Percentiles rank a stretch among this genome's conserved stretches.
These are phyloP conservation scores for Macrotis lagotis DNA, from an alignment of 2,113 vertebrate genomes.

Conservation along the genomic window DNA sequence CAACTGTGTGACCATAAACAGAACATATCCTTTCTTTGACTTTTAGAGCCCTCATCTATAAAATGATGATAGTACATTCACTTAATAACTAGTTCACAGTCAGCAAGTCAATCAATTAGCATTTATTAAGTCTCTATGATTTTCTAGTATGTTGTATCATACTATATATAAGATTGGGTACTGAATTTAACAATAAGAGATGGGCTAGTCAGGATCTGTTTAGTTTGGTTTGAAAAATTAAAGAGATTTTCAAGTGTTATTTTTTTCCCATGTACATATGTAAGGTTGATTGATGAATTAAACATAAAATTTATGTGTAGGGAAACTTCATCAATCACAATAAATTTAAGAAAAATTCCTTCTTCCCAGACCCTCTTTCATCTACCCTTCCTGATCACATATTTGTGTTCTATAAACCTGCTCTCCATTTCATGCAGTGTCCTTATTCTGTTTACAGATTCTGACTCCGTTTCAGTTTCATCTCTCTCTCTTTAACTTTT, in stretches of 20 bases:
- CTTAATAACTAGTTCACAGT: background rate
- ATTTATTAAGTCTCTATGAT: background rate
- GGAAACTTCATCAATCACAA: background rate
- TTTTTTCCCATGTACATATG: background rate
- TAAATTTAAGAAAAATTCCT: background rate
- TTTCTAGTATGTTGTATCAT: background rate
- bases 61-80: background rate
- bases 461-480: background rate
- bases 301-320: background rate
- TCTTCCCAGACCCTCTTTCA: conserved; percentile 9
- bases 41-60: background rate
- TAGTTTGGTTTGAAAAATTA: background rate
- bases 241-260: background rate
- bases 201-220: background rate
- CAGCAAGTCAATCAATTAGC: background rate
- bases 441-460: background rate
- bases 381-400: conserved; percentile 8
- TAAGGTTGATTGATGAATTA: background rate
- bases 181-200: background rate
- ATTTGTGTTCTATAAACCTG: background rate
- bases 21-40: too few species aligned
- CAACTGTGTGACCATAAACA: background rate
- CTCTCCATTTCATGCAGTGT: background rate
- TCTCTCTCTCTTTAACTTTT: too few species aligned
- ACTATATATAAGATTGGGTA: background rate